Evolutionary conservation across 2,113 vertebrate genomes (phyloP), one percentile per base, ranked within the genome.

Genomic region (Sturnus vulgaris): DNA sequence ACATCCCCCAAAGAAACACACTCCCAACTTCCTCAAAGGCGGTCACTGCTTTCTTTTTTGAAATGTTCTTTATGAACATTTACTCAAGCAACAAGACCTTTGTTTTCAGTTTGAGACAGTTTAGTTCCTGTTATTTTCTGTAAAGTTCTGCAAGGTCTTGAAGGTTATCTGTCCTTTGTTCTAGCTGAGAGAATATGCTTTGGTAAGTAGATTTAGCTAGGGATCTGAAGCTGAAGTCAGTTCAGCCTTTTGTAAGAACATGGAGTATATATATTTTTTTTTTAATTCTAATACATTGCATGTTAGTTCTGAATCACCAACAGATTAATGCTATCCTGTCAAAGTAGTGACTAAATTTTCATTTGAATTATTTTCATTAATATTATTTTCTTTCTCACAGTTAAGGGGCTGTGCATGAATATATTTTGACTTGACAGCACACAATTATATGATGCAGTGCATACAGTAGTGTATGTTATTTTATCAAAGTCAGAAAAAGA

Each of bases 61-160:
- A 71, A 70, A 46, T 16, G 28, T 50, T 78, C 23, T 13, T 76
- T 53, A 42, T 7, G 47, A 73, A 63, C 9, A 15, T 44, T 76
- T 91, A 61, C 35, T 77, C 75, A 63, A 77, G 59, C 27, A 72
- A 12, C 21, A 82, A 66, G 50, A 73, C 35, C 10, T 25, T 23
- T 73, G 23, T 90, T 93, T 87, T 79, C 47, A 20, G 2, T 52
- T 52, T 88, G 61, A 70, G 90, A 83, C 55, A 70, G 66, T 73
- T 91, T 44, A 78, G 77, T 97, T 97, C 93, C 93, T 96, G 91
- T 95, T 97, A 88, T 96, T 95, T 97, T 82, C 92, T 93, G 50
- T 75, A 65, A 31, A 65, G 39, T 78, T 85, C 47, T 78, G 23
- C 49, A 68, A 56, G 94, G 77, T 91, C 80, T 59, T 78, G 15